A percentile compares a stretch with the other conserved stretches of the same genome.
Evolutionary conservation across 1,140 invertebrate species (phyloP).

Genomic region (Aphidius gifuensis): DNA sequence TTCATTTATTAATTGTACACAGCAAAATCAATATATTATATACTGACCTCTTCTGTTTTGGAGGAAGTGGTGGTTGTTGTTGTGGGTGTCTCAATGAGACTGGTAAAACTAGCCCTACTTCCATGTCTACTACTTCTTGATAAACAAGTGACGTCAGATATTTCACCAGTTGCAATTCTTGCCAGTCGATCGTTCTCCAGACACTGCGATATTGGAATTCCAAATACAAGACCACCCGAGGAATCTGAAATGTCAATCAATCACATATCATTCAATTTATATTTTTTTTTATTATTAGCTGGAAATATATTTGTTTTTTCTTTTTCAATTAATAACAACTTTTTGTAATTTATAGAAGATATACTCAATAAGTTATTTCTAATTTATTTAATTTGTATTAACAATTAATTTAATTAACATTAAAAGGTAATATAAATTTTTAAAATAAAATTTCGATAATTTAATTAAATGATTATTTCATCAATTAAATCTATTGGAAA

Average conservation of each 20-base stretch:
- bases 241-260: constrained; percentile 44
- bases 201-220: constrained; percentile 76
- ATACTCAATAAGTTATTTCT: too few species aligned
- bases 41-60: constrained; percentile 65
- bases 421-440: too few species aligned
- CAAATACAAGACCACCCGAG: constrained; percentile 70
- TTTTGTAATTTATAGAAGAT: background rate
- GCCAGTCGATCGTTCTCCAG: constrained; percentile 70
- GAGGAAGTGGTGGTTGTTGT: constrained; percentile 37
- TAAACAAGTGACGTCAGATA: constrained; percentile 42
- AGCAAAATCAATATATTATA: constrained; percentile 3
- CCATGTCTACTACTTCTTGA: constrained; percentile 55
- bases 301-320: background rate
- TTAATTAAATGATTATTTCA: too few species aligned
- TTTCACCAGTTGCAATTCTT: constrained; percentile 48
- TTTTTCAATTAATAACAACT: background rate
- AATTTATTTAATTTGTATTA: too few species aligned
- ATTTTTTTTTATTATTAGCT: constrained; percentile 10
- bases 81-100: constrained; percentile 59
- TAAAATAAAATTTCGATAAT: too few species aligned
- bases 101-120: constrained; percentile 68
- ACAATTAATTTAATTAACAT: too few species aligned
- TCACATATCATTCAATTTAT: background rate
- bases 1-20: too few species aligned
- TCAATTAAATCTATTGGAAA: too few species aligned